A percentile compares a stretch with the other conserved stretches of the same genome.
phyloP scores from a whole-genome alignment of 2,888 invertebrate species.

The Tiliacea aurago region DNA sequence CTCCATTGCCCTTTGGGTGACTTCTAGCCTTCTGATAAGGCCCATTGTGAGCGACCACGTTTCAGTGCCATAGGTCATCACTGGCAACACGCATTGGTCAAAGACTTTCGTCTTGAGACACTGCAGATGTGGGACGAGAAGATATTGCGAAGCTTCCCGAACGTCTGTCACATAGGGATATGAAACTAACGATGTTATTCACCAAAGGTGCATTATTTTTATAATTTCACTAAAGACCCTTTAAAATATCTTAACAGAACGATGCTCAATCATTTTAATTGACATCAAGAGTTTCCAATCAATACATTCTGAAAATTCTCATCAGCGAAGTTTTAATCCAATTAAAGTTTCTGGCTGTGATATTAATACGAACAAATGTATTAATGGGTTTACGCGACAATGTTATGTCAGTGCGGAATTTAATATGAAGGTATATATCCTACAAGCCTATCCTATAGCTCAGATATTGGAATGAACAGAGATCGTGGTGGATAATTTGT shows the following conservation, averaged over 20 bases:
- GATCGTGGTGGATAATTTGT: too few species aligned
- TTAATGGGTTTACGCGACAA: not conserved
- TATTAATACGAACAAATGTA: slow-evolving; percentile 10
- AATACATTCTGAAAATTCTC: slow-evolving; percentile 22
- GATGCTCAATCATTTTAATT: slow-evolving; percentile 26
- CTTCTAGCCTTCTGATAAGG: too few species aligned
- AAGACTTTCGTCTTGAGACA: too few species aligned
- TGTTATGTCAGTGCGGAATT: not conserved
- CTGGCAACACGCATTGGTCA: too few species aligned
- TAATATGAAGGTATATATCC: not conserved
- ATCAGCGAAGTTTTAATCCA: slow-evolving; percentile 39
- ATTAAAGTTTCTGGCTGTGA: slow-evolving; percentile 27
- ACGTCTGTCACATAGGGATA: too few species aligned
- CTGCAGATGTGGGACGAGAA: too few species aligned
- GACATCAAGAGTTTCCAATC: slow-evolving; percentile 24
- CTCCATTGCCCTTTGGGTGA: too few species aligned
- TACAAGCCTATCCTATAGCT: too few species aligned
- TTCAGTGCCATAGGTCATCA: too few species aligned
- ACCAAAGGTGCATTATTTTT: not conserved
- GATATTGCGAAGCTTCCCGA: too few species aligned
- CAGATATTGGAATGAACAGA: not conserved
- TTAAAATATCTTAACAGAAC: not conserved
- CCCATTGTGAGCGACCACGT: too few species aligned
- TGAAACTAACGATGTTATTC: not conserved
- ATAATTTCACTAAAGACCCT: not conserved